Conservation (phyloP, 2,888 invertebrate species). For the Cryptus armator region DNA sequence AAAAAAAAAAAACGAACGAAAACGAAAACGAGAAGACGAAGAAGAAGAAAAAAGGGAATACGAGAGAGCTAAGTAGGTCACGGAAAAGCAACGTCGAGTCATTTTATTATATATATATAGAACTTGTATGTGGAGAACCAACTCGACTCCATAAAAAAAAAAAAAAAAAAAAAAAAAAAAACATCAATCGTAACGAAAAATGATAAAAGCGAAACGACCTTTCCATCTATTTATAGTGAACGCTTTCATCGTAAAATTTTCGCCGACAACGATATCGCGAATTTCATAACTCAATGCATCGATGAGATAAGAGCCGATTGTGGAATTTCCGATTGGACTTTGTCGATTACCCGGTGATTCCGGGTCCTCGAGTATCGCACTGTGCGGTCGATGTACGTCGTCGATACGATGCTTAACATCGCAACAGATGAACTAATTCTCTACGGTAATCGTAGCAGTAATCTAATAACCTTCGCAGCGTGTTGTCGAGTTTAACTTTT, state of each 20-base stretch:
- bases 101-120: conserved; percentile 31
- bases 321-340: too few relatives aligned
- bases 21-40: conserved; percentile 21
- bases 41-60: conserved; percentile 54
- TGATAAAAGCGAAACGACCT: background rate
- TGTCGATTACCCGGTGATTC: too few relatives aligned
- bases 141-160: background rate
- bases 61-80: conserved; percentile 68
- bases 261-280: too few relatives aligned
- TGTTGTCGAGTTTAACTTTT: background rate
- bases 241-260: too few relatives aligned
- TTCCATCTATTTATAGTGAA: too few relatives aligned
- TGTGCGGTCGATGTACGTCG: too few relatives aligned
- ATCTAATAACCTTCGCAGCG: background rate
- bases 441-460: too few relatives aligned
- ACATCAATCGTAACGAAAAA: background rate
- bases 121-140: background rate
- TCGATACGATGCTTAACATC: too few relatives aligned
- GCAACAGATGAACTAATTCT: too few relatives aligned
- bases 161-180: background rate
- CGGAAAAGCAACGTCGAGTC: conserved; percentile 63
- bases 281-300: too few relatives aligned
- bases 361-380: too few relatives aligned
- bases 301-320: too few relatives aligned
- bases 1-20: conserved; percentile 5